Evolutionary conservation across 2,113 vertebrate genomes (phyloP).

Genomic region (Lichenostomus cassidix): DNA sequence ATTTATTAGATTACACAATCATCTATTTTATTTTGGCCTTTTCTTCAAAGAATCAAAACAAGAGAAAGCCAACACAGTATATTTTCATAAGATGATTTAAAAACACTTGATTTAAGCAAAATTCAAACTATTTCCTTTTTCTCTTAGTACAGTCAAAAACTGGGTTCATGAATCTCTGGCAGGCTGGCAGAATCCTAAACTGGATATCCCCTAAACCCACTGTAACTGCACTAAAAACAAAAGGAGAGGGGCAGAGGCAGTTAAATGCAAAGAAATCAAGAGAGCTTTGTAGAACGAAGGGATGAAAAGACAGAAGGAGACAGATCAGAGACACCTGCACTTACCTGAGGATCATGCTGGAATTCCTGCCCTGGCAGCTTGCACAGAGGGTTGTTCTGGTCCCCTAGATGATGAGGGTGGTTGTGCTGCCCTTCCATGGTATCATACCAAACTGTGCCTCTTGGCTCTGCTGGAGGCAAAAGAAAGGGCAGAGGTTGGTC

Average conservation of each 20-base stretch:
- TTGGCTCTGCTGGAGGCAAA: conserved; percentile 26
- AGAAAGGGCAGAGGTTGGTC: not conserved
- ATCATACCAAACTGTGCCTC: conserved; percentile 72
- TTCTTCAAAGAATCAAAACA: not conserved
- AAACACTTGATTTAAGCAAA: conserved; percentile 7
- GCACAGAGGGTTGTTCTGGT: conserved; percentile 79
- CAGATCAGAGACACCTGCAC: not conserved
- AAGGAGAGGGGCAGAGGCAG: not conserved
- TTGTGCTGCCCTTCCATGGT: conserved; percentile 86
- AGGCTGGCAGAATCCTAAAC: not conserved
- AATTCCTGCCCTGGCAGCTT: conserved; percentile 75
- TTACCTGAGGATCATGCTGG: conserved; percentile 80
- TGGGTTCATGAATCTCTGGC: not conserved
- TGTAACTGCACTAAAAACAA: not conserved
- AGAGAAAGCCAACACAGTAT: not conserved
- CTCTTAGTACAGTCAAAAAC: not conserved
- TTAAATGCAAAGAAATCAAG: not conserved
- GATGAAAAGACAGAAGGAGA: not conserved
- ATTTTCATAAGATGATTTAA: not conserved
- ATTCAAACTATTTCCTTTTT: not conserved
- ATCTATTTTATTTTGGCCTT: not conserved
- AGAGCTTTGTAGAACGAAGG: not conserved
- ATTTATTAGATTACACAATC: not conserved
- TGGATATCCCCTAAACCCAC: not conserved
- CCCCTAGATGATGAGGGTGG: conserved; percentile 79